Evolutionary conservation across 2,113 vertebrate genomes (phyloP).

Genomic region (Equus przewalskii): DNA sequence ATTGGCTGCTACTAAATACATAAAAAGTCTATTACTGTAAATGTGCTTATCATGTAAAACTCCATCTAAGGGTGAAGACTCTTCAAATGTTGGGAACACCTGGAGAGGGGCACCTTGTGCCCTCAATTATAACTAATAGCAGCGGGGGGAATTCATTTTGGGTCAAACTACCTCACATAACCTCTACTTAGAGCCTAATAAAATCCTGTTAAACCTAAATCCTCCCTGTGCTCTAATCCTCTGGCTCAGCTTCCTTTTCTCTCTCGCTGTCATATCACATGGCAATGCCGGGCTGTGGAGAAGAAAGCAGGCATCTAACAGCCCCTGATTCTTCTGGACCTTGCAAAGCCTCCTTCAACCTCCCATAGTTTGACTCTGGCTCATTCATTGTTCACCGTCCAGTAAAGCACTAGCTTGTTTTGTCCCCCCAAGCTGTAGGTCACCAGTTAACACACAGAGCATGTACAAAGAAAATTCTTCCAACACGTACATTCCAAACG

Average conservation of each 20-base stretch:
- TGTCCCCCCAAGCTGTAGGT: neutral
- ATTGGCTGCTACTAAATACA: constrained; percentile 59
- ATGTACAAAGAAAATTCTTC: neutral
- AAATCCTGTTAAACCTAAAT: constrained; percentile 67
- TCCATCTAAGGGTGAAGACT: constrained; percentile 46
- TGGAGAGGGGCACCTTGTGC: constrained; percentile 9
- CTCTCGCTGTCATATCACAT: neutral
- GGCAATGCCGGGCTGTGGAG: neutral
- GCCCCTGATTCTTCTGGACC: neutral
- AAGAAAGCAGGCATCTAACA: neutral
- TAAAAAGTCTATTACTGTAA: constrained; percentile 60
- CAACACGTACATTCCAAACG: neutral
- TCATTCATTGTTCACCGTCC: neutral
- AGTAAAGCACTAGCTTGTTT: neutral
- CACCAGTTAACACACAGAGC: neutral
- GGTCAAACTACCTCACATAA: constrained; percentile 55
- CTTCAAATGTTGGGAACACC: constrained; percentile 67
- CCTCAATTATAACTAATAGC: constrained; percentile 73
- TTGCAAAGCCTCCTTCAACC: neutral
- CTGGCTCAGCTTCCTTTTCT: neutral
- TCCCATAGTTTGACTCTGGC: neutral
- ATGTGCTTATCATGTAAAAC: constrained; percentile 67
- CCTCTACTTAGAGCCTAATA: constrained; percentile 53
- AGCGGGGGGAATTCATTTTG: neutral
- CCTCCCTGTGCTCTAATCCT: constrained; percentile 51